Evolutionary conservation across 2,797 vertebrate genomes (phyloP).

Genomic region (Rhinophrynus dorsalis): DNA sequence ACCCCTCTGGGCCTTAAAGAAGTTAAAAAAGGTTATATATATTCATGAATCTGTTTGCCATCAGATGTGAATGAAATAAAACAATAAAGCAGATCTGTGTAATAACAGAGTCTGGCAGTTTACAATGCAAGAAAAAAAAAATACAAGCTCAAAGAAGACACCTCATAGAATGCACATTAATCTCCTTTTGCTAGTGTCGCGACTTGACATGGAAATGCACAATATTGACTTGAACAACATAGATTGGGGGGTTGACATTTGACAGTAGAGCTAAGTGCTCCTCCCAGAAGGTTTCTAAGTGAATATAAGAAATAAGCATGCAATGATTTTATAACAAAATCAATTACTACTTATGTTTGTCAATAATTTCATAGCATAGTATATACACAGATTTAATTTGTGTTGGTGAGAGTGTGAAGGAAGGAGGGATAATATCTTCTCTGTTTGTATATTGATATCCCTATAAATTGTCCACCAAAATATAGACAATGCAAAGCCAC

Average conservation of each 20-base stretch:
- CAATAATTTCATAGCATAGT: constrained; percentile 35
- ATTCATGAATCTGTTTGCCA: too few relatives aligned
- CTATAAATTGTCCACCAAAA: too few relatives aligned
- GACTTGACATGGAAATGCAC: neutral
- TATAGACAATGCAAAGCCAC: too few relatives aligned
- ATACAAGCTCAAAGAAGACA: too few relatives aligned
- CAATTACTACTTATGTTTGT: constrained; percentile 28
- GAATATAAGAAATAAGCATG: constrained; percentile 28
- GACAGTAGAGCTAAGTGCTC: neutral
- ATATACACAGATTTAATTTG: constrained; percentile 7
- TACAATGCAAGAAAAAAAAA: too few relatives aligned
- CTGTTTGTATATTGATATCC: constrained; percentile 3
- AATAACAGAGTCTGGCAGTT: too few relatives aligned
- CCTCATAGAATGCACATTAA: too few relatives aligned
- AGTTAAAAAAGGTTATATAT: too few relatives aligned
- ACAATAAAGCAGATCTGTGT: too few relatives aligned
- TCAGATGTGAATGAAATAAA: too few relatives aligned
- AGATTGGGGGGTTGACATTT: neutral
- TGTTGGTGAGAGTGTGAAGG: neutral
- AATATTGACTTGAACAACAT: neutral
- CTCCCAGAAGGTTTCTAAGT: neutral
- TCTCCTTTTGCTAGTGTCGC: too few relatives aligned
- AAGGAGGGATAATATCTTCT: neutral
- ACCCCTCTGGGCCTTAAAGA: too few relatives aligned
- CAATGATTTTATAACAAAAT: constrained; percentile 20